Evolutionary conservation across 2,888 invertebrate genomes (phyloP), one percentile per base, ranked within the genome.

Genomic region (Petrolisthes manimaculis): DNA sequence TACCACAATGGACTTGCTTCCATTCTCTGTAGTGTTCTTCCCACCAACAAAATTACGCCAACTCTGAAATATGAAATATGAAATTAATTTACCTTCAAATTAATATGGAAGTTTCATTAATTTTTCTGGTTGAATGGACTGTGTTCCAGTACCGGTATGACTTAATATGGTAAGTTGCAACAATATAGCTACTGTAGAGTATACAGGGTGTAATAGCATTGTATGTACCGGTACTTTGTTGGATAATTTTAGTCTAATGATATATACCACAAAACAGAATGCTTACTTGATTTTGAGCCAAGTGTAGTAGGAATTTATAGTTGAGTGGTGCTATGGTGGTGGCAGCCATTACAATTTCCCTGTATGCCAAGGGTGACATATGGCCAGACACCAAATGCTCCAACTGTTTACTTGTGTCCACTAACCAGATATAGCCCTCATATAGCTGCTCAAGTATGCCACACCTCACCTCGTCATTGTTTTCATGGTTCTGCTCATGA

Each of bases 41-140:
- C 84, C 85, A 51, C 86, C 69, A 3, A 89, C 69, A n/a, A 89
- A 78, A 67, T 83, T 85, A 37, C 89, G 89, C 89, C 89, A 89
- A 37, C 56, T 74, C 86, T 86, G 83, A 61, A 77, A 83, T 18
- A 77, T n/a, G n/a, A n/a, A n/a, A 37, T 37, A 37, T 37, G 37
- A 37, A 0, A 37, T 37, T 0, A 37, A 37, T 37, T 37, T 37
- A 37, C 37, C 37, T 37, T 37, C 37, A 37, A 37, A 37, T 37
- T 37, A 37, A 37, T 37, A 37, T 37, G 37, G 37, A 37, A 37
- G 37, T 37, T 37, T 37, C 37, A 37, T 37, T 37, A 37, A 37
- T 37, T 37, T 37, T 37, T 37, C 37, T 37, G 37, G 37, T 37
- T 1, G 37, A 37, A 37, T 0, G 37, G 37, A 37, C 37, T 37